Evolutionary conservation across 2,797 vertebrate species (phyloP).

Genomic region (Sebastes flavidus): DNA sequence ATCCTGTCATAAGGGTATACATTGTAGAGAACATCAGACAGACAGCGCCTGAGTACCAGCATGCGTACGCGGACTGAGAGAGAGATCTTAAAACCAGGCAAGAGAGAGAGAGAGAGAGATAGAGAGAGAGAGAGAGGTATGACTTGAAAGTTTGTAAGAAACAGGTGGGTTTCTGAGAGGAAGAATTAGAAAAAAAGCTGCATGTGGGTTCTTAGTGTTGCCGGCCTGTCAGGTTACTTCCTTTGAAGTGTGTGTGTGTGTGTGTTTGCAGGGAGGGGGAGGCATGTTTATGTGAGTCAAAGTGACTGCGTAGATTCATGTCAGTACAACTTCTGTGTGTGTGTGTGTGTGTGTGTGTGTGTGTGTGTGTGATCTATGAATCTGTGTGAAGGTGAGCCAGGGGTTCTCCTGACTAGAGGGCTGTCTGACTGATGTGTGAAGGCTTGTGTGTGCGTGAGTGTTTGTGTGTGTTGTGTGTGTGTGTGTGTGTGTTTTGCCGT

Average conservation of each 20-base stretch:
- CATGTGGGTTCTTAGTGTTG: slow-evolving; percentile 73
- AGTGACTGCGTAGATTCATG: slow-evolving; percentile 74
- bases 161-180: slow-evolving; percentile 66
- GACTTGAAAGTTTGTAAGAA: slow-evolving; percentile 64
- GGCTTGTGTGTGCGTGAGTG: slow-evolving; percentile 38
- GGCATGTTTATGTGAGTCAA: slow-evolving; percentile 78
- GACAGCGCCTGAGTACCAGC: slow-evolving; percentile 72
- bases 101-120: background rate
- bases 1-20: slow-evolving; percentile 65
- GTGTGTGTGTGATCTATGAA: slow-evolving; percentile 67
- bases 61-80: slow-evolving; percentile 38
- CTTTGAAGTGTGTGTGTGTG: slow-evolving; percentile 75
- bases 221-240: slow-evolving; percentile 66
- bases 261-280: slow-evolving; percentile 62
- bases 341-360: slow-evolving; percentile 42
- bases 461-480: slow-evolving; percentile 30
- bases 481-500: slow-evolving; percentile 6
- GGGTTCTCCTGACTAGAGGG: slow-evolving; percentile 85
- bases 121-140: slow-evolving; percentile 9
- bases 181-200: slow-evolving; percentile 45
- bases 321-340: slow-evolving; percentile 64
- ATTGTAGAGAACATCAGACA: slow-evolving; percentile 61
- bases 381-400: slow-evolving; percentile 86
- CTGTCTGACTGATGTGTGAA: slow-evolving; percentile 80
- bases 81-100: slow-evolving; percentile 19